Evolutionary conservation across 1,140 invertebrate species (phyloP), one percentile per base, ranked within the genome.

Genomic region (Panulirus ornatus): DNA sequence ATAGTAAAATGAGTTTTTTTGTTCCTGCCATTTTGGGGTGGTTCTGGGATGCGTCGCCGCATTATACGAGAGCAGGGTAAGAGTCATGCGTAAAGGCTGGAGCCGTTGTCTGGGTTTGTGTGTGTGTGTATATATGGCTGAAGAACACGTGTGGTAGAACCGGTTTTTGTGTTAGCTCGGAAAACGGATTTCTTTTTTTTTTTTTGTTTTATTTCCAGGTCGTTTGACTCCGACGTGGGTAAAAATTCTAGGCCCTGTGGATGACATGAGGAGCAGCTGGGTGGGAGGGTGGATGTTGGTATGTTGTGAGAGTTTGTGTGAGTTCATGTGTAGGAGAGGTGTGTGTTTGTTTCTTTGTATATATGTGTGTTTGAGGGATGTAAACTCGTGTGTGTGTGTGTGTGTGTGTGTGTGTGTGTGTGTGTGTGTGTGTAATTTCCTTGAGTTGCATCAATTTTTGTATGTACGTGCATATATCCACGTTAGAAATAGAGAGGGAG

Each of bases 1-100:
- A 84, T 84, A 84, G 81, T 84, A 84, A 84, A 84, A 84, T 84
- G 58, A 84, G 58, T 84, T 84, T 84, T 79, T 79, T 82, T 84
- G 30, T 71, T 51, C 44, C 40, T 27, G 58, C 16, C 58, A 54
- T 58, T 81, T 27, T 81, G 38, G 34, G n/a, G 44, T 51, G n/a
- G 81, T 40, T 63, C 81, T 36, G 81, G 58, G 70, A 66, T 84
- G 81, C 81, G 70, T 84, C 81, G 81, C 58, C 58, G 81, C 58
- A 71, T 84, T 84, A 84, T 84, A 63, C 58, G 34, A 40, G 63
- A 54, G 38, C 34, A 66, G 81, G 70, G 81, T 22, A 2, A 36
- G 14, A 11, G 22, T 83, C 3, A 27, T 51, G 42, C 71, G 38
- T 44, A 40, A 63, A 66, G 58, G 54, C 30, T 34, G 30, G n/a